These are phyloP conservation scores for Salticus scenicus DNA, from an alignment of 2,888 invertebrate species.

Conservation along the genomic window DNA sequence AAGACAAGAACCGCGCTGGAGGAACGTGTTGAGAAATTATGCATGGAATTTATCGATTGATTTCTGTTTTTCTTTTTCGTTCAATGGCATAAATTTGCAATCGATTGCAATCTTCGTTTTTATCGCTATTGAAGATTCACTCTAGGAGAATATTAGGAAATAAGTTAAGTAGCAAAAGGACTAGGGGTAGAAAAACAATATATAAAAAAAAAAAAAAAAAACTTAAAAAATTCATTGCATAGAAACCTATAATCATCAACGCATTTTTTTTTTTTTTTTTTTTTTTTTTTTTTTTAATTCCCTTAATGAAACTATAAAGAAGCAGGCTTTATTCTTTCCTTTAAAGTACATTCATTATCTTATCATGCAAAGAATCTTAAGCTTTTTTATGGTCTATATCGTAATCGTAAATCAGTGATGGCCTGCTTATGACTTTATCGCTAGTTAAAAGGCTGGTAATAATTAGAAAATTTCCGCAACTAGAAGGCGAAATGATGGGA, in stretches of 20 bases:
- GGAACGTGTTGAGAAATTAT: conserved; percentile 13
- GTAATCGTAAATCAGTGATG: neutral
- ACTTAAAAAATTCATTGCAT: neutral
- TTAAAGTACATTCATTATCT: conserved; percentile 4
- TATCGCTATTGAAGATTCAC: neutral
- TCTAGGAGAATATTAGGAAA: conserved; percentile 1
- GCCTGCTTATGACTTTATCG: neutral
- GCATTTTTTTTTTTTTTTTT: neutral
- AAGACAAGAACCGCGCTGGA: neutral
- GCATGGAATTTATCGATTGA: conserved; percentile 14
- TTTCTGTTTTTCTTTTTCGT: conserved; percentile 4
- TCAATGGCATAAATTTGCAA: neutral
- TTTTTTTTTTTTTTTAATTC: neutral
- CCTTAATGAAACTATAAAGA: conserved; percentile 11
- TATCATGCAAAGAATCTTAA: neutral
- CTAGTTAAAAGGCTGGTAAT: neutral
- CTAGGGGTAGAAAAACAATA: neutral
- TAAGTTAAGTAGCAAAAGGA: neutral
- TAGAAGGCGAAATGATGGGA: too few species aligned
- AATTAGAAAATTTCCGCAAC: neutral
- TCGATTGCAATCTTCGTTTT: neutral
- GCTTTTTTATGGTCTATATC: neutral
- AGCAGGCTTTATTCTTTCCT: neutral
- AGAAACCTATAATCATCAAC: too few species aligned
- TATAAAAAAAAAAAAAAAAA: neutral